These are phyloP conservation scores for Gymnodraco acuticeps DNA, from an alignment of 2,797 vertebrate species.

Conservation along the genomic window DNA sequence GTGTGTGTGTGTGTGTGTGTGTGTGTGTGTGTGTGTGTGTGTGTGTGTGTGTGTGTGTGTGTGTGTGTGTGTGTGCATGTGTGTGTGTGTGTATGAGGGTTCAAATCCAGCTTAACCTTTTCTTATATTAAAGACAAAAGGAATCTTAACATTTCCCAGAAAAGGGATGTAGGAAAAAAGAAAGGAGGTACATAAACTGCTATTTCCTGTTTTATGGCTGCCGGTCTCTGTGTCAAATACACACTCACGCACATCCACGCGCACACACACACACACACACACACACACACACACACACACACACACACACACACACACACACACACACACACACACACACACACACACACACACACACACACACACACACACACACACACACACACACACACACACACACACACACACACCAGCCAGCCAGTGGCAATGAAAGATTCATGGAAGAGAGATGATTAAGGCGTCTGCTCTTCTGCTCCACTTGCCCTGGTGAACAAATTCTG, in stretches of 20 bases:
- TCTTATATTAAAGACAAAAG: neutral
- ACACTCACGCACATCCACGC: too few species aligned
- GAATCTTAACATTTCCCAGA: neutral
- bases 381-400: too few species aligned
- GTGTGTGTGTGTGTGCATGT: neutral
- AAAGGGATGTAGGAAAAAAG: conserved; percentile 10
- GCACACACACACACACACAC: too few species aligned
- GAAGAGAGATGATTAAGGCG: conserved; percentile 65
- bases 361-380: conserved; percentile 11
- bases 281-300: conserved; percentile 18
- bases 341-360: conserved; percentile 30
- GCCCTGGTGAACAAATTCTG: conserved; percentile 59
- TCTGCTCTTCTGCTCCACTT: conserved; percentile 79
- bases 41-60: neutral
- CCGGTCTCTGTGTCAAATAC: conserved; percentile 19
- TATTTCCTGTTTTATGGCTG: conserved; percentile 24
- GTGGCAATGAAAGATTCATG: conserved; percentile 77
- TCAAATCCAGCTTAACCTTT: neutral
- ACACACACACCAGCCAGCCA: conserved; percentile 19
- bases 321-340: conserved; percentile 18
- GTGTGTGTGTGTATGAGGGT: neutral
- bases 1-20: neutral
- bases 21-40: neutral
- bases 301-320: conserved; percentile 29
- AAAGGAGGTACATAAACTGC: conserved; percentile 8